Base-by-base conservation (phyloP, 2,888 invertebrate genomes). In the Hirtodrosophila duncani region DNA sequence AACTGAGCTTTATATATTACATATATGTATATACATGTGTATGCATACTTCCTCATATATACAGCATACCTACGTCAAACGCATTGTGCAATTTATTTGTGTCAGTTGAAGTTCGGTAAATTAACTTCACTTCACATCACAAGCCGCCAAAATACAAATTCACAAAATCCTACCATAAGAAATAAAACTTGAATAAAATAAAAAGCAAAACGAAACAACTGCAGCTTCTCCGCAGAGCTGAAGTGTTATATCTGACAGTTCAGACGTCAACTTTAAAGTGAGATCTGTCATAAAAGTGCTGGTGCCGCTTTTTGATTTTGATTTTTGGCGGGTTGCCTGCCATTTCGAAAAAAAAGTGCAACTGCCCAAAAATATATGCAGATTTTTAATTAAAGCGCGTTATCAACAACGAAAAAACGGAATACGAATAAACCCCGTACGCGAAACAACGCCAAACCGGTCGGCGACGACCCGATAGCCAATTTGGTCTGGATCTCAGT, bases 41-140 rank as follows among this genome's bases (percentile, higher is more conserved):
- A 21, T 16, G 17, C 29, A 23, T 24, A n/a, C n/a, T n/a, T n/a
- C n/a, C n/a, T n/a, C n/a, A n/a, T n/a, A n/a, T n/a, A n/a, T n/a
- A 42, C 17, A 13, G 9, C 6, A 4, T 11, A 27, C 27, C 27
- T 27, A 3, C 20, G 6, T 20, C 4, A n/a, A n/a, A n/a, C 59
- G 8, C 27, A 63, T 66, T 72, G 62, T 60, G 59, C 50, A 60
- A 61, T 72, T 64, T 67, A 59, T 60, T 59, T 77, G 64, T 67
- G 67, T 36, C 77, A 52, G 52, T 51, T 63, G 48, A 55, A 60
- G 56, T 55, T 56, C 44, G 60, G 55, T 72, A 78, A 77, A 77
- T 77, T 77, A 77, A 78, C 75, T 78, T 77, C 68, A 78, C 64
- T 71, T 78, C 79, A 71, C 58, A 71, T 71, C 64, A 68, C 63